Evolutionary conservation across 2,888 invertebrate genomes (phyloP), one percentile per base, ranked within the genome.

Genomic region (Bugula neritina): DNA sequence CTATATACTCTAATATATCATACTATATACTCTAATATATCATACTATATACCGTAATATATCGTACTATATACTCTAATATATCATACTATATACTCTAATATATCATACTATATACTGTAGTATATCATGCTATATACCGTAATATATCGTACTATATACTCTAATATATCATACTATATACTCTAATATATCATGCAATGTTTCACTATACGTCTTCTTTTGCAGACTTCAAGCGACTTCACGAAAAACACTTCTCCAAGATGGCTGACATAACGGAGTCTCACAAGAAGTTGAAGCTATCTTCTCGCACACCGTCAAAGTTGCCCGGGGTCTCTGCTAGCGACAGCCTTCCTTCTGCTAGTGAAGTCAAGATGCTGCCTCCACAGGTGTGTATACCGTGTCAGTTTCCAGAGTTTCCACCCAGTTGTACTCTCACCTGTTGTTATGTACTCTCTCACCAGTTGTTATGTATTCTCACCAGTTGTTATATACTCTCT

Each of bases 201-300:
- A n/a, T n/a, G n/a, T n/a, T n/a, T n/a, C n/a, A n/a, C n/a, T n/a
- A n/a, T n/a, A n/a, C n/a, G n/a, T n/a, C n/a, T n/a, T n/a, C n/a
- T 5, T 55, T 23, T 25, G 23, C 34, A 63, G 63, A 63, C 34
- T 63, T 63, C n/a, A 63, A 63, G 17, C 3, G 10, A n/a, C 63
- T 63, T 27, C 63, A 63, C 27, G 63, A 63, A n/a, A 63, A 63
- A 27, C 63, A 63, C 31, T 63, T 63, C n/a, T 63, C 63, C 31
- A 63, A 63, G 63, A 63, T 63, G 63, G 5, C 21, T 5, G 63
- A 63, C 31, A 63, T 63, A 2, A 31, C 63, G 17, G 31, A 3
- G 31, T 63, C 27, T 31, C 63, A 63, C 63, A 63, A 63, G 17
- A 63, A 63, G 31, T 29, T 57, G n/a, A 23, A 57, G 57, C 5